Percentiles rank a stretch among this genome's conserved stretches.
These are phyloP conservation scores for Euzophera pinguis DNA, from an alignment of 2,888 invertebrate genomes.

Conservation along the genomic window DNA sequence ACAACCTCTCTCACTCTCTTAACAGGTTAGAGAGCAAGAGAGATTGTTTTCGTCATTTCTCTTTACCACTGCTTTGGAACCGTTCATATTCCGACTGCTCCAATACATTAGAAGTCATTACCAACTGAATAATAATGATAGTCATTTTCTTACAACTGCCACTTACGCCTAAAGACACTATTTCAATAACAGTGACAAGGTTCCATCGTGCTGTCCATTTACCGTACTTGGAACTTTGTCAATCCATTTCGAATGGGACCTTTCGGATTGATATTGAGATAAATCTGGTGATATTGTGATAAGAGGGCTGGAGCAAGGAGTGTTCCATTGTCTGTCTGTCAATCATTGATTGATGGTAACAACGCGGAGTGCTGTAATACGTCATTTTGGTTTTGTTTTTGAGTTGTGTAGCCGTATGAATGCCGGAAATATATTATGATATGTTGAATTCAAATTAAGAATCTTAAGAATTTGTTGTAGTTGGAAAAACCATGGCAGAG, in stretches of 20 bases:
- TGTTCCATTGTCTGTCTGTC: conserved; percentile 51
- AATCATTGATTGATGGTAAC: conserved; percentile 52
- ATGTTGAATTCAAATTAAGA: no score
- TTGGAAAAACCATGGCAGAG: no score
- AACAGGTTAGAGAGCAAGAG: no score
- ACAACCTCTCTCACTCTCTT: no score
- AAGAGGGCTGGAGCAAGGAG: conserved; percentile 44
- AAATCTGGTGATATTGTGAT: conserved; percentile 50
- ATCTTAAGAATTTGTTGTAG: no score
- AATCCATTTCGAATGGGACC: conserved; percentile 19
- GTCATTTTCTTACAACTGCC: conserved; percentile 10
- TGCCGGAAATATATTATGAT: not conserved
- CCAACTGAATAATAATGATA: conserved; percentile 8
- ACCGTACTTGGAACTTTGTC: conserved; percentile 28
- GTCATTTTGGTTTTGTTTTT: conserved; percentile 3
- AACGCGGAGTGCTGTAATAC: conserved; percentile 19
- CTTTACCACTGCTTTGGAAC: no score
- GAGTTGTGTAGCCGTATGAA: not conserved
- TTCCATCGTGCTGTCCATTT: conserved; percentile 15
- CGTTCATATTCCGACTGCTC: no score
- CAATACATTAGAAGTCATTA: not conserved
- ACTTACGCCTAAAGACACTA: not conserved
- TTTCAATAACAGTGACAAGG: conserved; percentile 18
- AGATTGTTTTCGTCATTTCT: no score
- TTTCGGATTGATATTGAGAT: conserved; percentile 19